phyloP scores from a whole-genome alignment of 2,797 vertebrate species.

The Echeneis naucrates region DNA sequence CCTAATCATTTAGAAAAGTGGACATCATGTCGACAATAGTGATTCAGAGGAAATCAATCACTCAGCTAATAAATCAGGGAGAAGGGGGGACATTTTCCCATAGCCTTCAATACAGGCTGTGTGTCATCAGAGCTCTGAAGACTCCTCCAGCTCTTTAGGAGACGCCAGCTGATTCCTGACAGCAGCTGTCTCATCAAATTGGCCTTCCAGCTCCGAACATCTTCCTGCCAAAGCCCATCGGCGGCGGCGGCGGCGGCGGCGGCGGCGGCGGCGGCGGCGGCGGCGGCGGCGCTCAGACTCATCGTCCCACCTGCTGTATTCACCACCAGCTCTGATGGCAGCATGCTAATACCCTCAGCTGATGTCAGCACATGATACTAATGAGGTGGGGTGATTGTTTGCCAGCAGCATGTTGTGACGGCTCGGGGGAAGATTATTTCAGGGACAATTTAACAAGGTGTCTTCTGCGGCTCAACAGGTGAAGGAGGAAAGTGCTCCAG shows the following conservation, averaged over 20 bases:
- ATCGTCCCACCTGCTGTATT: constrained; percentile 57
- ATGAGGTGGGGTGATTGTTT: constrained; percentile 68
- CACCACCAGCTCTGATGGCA: constrained; percentile 49
- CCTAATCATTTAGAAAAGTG: too few species aligned
- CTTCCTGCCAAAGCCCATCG: constrained; percentile 30
- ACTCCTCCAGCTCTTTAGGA: neutral
- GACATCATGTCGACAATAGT: too few species aligned
- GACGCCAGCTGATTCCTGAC: neutral
- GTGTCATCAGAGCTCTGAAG: too few species aligned
- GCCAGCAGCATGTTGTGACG: constrained; percentile 42
- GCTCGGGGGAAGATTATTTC: constrained; percentile 53
- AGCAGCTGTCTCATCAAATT: too few species aligned
- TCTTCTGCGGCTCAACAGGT: constrained; percentile 36
- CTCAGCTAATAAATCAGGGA: too few species aligned
- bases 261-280: too few species aligned
- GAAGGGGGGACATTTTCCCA: too few species aligned
- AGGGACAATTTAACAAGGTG: constrained; percentile 53
- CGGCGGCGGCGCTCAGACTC: constrained; percentile 17
- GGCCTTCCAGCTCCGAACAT: neutral
- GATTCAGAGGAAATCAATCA: too few species aligned
- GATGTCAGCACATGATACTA: constrained; percentile 58
- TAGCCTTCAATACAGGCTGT: too few species aligned
- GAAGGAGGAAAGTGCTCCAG: constrained; percentile 22
- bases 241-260: constrained; percentile 7
- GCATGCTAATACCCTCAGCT: constrained; percentile 45